Percentiles rank a stretch among this genome's conserved stretches.
phyloP scores from a whole-genome alignment of 2,888 invertebrate genomes.

The Crepidodera aurea region DNA sequence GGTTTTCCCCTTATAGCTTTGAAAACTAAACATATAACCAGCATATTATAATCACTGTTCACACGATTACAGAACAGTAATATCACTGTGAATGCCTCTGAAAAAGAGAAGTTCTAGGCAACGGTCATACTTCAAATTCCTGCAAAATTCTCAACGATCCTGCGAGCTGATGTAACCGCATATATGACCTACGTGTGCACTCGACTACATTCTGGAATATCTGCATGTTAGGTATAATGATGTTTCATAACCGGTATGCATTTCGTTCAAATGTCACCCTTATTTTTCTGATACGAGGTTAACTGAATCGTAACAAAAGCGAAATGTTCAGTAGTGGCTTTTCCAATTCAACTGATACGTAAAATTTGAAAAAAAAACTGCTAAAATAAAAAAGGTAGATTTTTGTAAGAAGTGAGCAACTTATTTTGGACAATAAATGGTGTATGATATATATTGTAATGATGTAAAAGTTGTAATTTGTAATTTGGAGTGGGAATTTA shows the following conservation, averaged over 20 bases:
- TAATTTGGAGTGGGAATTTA: too few relatives aligned
- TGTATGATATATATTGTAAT: too few relatives aligned
- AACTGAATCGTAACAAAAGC: constrained; percentile 8
- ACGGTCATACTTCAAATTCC: constrained; percentile 25
- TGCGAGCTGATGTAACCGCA: constrained; percentile 22
- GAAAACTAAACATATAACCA: neutral
- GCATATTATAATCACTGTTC: neutral
- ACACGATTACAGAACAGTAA: constrained; percentile 12
- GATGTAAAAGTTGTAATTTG: too few relatives aligned
- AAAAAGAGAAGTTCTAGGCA: constrained; percentile 18
- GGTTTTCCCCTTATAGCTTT: too few relatives aligned
- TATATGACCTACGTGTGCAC: constrained; percentile 24
- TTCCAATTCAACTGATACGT: too few relatives aligned
- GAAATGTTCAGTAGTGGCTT: too few relatives aligned
- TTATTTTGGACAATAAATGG: too few relatives aligned
- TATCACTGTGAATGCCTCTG: constrained; percentile 5
- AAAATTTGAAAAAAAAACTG: too few relatives aligned
- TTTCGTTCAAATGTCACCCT: constrained; percentile 17
- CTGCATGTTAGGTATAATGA: constrained; percentile 23
- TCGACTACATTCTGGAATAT: constrained; percentile 21
- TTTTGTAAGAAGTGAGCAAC: too few relatives aligned
- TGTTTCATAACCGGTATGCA: constrained; percentile 17
- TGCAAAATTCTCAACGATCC: constrained; percentile 22
- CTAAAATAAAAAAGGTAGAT: too few relatives aligned
- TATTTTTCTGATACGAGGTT: constrained; percentile 14